A percentile compares a stretch with the other conserved stretches of the same genome.
These are phyloP conservation scores for Odobenus rosmarus DNA, from an alignment of 2,113 vertebrate species.

Conservation along the genomic window DNA sequence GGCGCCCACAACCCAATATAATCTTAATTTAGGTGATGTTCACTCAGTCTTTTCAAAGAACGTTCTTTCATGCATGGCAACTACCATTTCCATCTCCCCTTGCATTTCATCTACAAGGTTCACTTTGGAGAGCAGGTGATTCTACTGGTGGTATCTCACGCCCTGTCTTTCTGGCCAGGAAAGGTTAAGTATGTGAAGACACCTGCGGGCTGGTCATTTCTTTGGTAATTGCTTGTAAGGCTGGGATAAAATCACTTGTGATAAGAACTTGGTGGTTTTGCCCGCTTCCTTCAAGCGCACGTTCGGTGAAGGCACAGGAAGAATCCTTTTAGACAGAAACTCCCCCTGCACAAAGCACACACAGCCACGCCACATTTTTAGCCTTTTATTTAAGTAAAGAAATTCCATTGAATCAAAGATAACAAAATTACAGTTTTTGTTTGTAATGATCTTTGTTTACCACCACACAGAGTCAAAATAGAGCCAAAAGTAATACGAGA, in stretches of 20 bases:
- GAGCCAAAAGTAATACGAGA: constrained; percentile 74
- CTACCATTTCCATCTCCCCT: too few species aligned
- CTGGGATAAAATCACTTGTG: not conserved
- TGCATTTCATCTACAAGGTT: not conserved
- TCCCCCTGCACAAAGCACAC: not conserved
- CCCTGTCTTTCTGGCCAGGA: not conserved
- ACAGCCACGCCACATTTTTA: constrained; percentile 49
- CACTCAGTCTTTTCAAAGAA: not conserved
- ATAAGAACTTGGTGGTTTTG: not conserved
- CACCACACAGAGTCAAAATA: constrained; percentile 83
- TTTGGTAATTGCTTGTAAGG: not conserved
- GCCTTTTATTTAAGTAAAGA: constrained; percentile 90
- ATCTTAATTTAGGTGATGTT: not conserved
- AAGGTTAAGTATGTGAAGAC: not conserved
- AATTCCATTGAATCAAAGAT: constrained; percentile 87
- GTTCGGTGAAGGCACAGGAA: not conserved
- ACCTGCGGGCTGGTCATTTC: not conserved
- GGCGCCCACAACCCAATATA: not conserved
- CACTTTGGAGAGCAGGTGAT: not conserved
- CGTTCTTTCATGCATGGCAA: not conserved
- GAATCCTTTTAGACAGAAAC: not conserved
- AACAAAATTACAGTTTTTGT: constrained; percentile 88
- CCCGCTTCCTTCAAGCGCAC: not conserved
- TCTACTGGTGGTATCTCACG: not conserved
- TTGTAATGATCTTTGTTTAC: constrained; percentile 84